Conservation (phyloP, 2,797 vertebrate species). For the Gorsachius magnificus region DNA sequence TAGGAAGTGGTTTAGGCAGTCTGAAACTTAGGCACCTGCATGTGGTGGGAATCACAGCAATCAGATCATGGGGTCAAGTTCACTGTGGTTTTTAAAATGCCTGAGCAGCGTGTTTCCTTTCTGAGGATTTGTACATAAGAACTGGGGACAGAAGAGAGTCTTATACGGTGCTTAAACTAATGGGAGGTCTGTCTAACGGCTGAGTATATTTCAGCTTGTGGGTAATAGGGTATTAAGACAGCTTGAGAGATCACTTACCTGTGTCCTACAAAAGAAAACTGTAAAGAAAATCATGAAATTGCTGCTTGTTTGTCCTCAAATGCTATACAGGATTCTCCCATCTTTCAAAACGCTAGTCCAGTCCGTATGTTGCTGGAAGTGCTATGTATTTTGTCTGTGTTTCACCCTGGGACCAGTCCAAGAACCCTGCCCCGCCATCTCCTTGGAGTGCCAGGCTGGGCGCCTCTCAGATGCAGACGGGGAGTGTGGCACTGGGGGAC, state of each 20-base stretch:
- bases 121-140: constrained; percentile 32
- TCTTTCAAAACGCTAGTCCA: background rate
- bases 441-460: background rate
- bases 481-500: rapidly evolving
- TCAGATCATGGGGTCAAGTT: background rate
- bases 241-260: constrained; percentile 7
- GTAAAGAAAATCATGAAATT: background rate
- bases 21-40: background rate
- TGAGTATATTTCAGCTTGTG: background rate
- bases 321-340: background rate
- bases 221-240: constrained; percentile 35
- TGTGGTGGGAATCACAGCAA: background rate
- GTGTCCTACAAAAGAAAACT: constrained; percentile 25
- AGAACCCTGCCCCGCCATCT: background rate
- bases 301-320: background rate
- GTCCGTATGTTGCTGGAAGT: background rate
- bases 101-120: background rate
- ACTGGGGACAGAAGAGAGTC: background rate
- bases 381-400: background rate
- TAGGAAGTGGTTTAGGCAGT: background rate
- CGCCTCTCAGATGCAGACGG: background rate
- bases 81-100: constrained; percentile 34
- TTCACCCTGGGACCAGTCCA: background rate
- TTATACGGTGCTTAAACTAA: constrained; percentile 23
- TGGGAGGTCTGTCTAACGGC: constrained; percentile 22